Conservation (phyloP, 2,888 invertebrate genomes). For the Brenthis hecate region DNA sequence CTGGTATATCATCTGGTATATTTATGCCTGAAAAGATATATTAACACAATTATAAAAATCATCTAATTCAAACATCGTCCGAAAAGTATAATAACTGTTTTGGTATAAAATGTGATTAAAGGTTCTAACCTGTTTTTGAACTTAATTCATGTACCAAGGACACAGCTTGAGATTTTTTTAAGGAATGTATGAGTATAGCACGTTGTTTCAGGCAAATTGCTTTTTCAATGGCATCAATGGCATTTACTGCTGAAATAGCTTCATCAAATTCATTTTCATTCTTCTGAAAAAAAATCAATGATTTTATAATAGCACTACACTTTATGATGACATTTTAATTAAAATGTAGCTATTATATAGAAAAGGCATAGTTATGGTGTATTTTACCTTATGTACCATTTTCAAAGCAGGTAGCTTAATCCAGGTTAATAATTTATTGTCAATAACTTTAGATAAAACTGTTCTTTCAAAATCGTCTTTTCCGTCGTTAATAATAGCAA, state of each 20-base stretch:
- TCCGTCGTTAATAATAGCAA: slow-evolving; percentile 25
- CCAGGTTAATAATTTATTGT: slow-evolving; percentile 7
- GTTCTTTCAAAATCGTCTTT: slow-evolving; percentile 1
- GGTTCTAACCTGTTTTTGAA: slow-evolving; percentile 14
- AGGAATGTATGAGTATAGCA: slow-evolving; percentile 11
- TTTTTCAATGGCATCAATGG: slow-evolving; percentile 21
- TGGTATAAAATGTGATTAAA: too few relatives aligned
- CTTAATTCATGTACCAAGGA: slow-evolving; percentile 22
- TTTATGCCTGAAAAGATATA: slow-evolving; percentile 36
- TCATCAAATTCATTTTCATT: not conserved
- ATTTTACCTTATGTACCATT: slow-evolving; percentile 7
- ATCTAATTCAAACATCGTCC: not conserved
- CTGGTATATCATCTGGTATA: slow-evolving; percentile 30
- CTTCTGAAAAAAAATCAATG: not conserved
- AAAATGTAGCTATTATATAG: too few relatives aligned
- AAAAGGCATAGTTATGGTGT: too few relatives aligned
- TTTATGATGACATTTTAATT: not conserved
- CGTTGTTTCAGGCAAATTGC: slow-evolving; percentile 28
- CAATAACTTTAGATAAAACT: not conserved
- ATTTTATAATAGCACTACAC: not conserved
- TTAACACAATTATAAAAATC: not conserved
- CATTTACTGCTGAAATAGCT: not conserved
- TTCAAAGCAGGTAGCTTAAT: slow-evolving; percentile 23
- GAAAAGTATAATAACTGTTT: too few relatives aligned
- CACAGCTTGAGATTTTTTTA: not conserved